Percentiles rank a stretch among this genome's conserved stretches.
These are phyloP conservation scores for Cydia strobilella DNA, from an alignment of 1,140 invertebrate genomes.

Conservation along the genomic window DNA sequence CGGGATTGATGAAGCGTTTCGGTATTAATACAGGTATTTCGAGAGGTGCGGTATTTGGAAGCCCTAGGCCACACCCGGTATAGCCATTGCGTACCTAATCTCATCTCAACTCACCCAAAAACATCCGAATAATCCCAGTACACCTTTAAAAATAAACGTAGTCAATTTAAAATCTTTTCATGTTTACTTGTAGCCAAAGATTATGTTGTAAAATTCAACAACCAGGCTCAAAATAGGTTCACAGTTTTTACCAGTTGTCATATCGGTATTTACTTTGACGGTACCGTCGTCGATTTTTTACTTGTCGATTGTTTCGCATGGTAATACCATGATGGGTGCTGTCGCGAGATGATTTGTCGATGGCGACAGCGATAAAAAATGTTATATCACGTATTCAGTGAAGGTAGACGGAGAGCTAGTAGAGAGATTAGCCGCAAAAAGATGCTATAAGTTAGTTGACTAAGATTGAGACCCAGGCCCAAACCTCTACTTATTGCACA, in stretches of 20 bases:
- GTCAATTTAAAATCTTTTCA: not conserved
- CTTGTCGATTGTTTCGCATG: slow-evolving; percentile 4
- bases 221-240: not conserved
- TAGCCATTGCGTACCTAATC: no score
- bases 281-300: slow-evolving; percentile 15
- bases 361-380: not conserved
- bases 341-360: slow-evolving; percentile 11
- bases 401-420: no score
- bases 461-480: no score
- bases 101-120: not conserved
- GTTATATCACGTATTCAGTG: not conserved
- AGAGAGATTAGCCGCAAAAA: no score
- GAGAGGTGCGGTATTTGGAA: no score
- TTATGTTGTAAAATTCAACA: slow-evolving; percentile 10
- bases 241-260: not conserved
- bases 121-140: no score
- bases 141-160: no score
- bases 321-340: not conserved
- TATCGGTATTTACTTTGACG: slow-evolving; percentile 16
- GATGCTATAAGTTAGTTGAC: no score
- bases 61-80: no score
- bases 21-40: no score
- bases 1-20: no score
- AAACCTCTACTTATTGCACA: no score
- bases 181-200: not conserved